These are phyloP conservation scores for Euthynnus affinis DNA, from an alignment of 2,797 vertebrate species.

Conservation along the genomic window DNA sequence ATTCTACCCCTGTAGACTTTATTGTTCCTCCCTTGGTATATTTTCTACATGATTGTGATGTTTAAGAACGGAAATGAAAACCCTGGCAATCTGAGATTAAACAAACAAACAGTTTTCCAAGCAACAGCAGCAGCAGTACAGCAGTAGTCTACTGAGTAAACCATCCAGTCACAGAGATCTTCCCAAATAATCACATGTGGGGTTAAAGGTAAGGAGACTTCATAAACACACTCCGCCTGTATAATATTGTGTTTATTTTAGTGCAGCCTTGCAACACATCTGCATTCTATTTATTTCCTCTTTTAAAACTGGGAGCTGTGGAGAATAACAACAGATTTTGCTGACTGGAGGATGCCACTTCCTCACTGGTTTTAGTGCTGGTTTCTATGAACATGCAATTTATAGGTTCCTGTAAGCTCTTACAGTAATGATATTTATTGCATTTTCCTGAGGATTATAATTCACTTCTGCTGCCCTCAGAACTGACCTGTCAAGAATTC, in stretches of 20 bases:
- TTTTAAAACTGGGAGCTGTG: neutral
- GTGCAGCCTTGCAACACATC: neutral
- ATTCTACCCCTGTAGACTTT: neutral
- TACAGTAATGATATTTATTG: slow-evolving; percentile 28
- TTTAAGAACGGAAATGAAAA: slow-evolving; percentile 60
- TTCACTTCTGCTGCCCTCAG: slow-evolving; percentile 25
- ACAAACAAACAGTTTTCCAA: slow-evolving; percentile 41
- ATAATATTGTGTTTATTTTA: slow-evolving; percentile 51
- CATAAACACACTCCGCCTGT: slow-evolving; percentile 40
- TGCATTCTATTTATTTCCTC: neutral
- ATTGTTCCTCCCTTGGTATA: neutral
- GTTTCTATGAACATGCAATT: slow-evolving; percentile 24
- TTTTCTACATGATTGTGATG: slow-evolving; percentile 2
- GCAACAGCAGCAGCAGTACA: slow-evolving; percentile 2
- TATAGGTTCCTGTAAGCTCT: slow-evolving; percentile 24
- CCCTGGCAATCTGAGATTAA: slow-evolving; percentile 18
- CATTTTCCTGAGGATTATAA: slow-evolving; percentile 28
- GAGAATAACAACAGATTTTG: slow-evolving; percentile 13
- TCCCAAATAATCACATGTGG: slow-evolving; percentile 35
- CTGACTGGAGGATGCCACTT: neutral
- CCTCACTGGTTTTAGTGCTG: slow-evolving; percentile 7
- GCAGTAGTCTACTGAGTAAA: slow-evolving; percentile 2
- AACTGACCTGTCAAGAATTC: slow-evolving; percentile 27
- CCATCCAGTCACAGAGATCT: neutral
- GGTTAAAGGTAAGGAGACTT: slow-evolving; percentile 26